A percentile compares a stretch with the other conserved stretches of the same genome.
phyloP scores from a whole-genome alignment of 2,797 vertebrate genomes.

The Muraenolepis orangiensis region DNA sequence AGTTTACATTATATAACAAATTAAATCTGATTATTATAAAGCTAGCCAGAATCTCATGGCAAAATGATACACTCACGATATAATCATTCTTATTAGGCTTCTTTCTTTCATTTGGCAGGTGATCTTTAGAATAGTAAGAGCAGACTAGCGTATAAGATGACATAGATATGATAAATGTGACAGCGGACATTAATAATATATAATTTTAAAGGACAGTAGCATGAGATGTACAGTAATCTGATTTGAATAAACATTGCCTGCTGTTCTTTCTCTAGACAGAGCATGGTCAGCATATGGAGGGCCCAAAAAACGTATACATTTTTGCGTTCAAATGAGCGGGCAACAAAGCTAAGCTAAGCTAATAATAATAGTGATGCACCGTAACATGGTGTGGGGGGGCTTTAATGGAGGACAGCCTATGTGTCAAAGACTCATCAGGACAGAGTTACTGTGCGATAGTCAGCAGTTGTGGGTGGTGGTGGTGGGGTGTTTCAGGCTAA shows the following conservation, averaged over 20 bases:
- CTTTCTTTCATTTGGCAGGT: too few species aligned
- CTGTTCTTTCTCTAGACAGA: background rate
- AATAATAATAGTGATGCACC: background rate
- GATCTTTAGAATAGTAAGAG: background rate
- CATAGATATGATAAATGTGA: background rate
- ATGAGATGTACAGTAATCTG: background rate
- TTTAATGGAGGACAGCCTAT: background rate
- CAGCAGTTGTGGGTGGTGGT: constrained; percentile 11
- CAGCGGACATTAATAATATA: background rate
- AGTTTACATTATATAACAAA: too few species aligned
- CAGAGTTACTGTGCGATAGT: background rate
- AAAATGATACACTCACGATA: background rate
- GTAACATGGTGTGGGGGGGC: background rate
- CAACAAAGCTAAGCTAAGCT: background rate
- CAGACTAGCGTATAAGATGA: background rate
- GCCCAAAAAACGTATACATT: background rate
- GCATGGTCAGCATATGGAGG: too few species aligned
- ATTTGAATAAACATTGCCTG: background rate
- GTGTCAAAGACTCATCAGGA: background rate
- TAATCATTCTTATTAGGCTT: background rate
- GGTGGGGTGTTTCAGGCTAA: constrained; percentile 51
- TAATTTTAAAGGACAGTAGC: background rate
- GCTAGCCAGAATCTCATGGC: background rate
- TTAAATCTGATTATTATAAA: constrained; percentile 1
- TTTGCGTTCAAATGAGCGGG: background rate